phyloP scores from a whole-genome alignment of 2,888 invertebrate species.

The Balanococcus diminutus region DNA sequence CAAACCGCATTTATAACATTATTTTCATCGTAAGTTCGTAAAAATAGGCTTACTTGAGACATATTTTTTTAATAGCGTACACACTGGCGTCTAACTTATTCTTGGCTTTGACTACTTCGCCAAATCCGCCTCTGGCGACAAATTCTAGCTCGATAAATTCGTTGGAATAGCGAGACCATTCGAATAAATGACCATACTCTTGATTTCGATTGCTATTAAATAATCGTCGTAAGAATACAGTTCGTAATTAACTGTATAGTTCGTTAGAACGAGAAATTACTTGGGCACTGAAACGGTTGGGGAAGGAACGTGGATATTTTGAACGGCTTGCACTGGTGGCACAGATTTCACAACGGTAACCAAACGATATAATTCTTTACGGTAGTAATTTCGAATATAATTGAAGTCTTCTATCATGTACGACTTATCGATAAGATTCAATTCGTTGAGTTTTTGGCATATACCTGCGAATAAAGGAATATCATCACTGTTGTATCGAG shows the following conservation, averaged over 20 bases:
- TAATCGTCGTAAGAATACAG: neutral
- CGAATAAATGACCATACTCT: slow-evolving; percentile 49
- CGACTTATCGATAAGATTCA: slow-evolving; percentile 74
- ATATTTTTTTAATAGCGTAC: slow-evolving; percentile 80
- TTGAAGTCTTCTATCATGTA: slow-evolving; percentile 75
- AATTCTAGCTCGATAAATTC: slow-evolving; percentile 75
- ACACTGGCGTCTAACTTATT: slow-evolving; percentile 77
- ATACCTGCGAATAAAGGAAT: slow-evolving; percentile 63
- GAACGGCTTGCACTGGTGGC: slow-evolving; percentile 41
- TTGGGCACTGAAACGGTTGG: neutral
- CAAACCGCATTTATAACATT: neutral
- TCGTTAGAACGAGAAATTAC: neutral
- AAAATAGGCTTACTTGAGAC: slow-evolving; percentile 60
- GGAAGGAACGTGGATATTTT: neutral
- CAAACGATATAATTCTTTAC: slow-evolving; percentile 70
- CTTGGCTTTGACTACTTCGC: slow-evolving; percentile 75
- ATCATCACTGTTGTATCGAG: neutral
- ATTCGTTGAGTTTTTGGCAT: slow-evolving; percentile 71
- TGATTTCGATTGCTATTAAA: neutral
- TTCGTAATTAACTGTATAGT: neutral
- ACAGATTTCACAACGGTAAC: slow-evolving; percentile 66
- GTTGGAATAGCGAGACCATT: slow-evolving; percentile 66
- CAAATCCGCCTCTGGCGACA: slow-evolving; percentile 78
- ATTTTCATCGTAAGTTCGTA: slow-evolving; percentile 48
- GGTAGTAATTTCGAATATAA: slow-evolving; percentile 72